Conservation (phyloP, 1,140 invertebrate species). For the Forficula auricularia region DNA sequence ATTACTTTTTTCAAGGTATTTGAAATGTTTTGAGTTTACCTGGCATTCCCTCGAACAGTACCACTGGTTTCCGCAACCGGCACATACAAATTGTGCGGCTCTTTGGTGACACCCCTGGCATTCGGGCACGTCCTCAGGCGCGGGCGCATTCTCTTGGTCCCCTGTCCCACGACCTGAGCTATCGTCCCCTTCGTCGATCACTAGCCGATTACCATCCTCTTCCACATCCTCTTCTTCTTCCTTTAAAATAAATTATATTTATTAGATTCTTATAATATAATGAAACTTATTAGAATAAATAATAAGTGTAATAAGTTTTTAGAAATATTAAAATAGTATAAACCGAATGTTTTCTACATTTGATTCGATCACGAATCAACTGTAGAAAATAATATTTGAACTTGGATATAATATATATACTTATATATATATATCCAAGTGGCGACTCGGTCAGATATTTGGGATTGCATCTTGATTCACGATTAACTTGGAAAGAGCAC, state of each 20-base stretch:
- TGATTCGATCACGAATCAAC: too few species aligned
- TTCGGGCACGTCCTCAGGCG: slow-evolving; percentile 36
- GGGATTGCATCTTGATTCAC: too few species aligned
- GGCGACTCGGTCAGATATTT: too few species aligned
- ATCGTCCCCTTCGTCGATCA: slow-evolving; percentile 40
- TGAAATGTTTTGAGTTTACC: slow-evolving; percentile 34
- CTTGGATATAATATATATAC: too few species aligned
- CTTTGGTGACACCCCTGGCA: slow-evolving; percentile 66
- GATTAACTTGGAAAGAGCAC: too few species aligned
- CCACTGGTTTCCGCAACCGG: slow-evolving; percentile 74
- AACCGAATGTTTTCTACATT: too few species aligned
- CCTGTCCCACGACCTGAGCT: slow-evolving; percentile 24
- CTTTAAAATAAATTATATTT: slow-evolving; percentile 13
- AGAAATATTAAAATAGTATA: slow-evolving; percentile 1
- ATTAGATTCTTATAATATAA: too few species aligned
- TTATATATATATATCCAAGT: too few species aligned
- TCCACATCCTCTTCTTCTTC: slow-evolving; percentile 36
- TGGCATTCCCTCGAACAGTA: slow-evolving; percentile 78
- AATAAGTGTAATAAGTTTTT: slow-evolving; percentile 8
- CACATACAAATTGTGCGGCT: slow-evolving; percentile 66
- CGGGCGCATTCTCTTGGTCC: slow-evolving; percentile 26
- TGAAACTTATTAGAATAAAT: slow-evolving; percentile 30
- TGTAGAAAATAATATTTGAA: too few species aligned
- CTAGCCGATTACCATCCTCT: slow-evolving; percentile 32
- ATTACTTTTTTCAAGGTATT: too few species aligned